A percentile compares a stretch with the other conserved stretches of the same genome.
Conservation (phyloP, 2,113 vertebrate species). For the Aspiorhynchus laticeps region DNA sequence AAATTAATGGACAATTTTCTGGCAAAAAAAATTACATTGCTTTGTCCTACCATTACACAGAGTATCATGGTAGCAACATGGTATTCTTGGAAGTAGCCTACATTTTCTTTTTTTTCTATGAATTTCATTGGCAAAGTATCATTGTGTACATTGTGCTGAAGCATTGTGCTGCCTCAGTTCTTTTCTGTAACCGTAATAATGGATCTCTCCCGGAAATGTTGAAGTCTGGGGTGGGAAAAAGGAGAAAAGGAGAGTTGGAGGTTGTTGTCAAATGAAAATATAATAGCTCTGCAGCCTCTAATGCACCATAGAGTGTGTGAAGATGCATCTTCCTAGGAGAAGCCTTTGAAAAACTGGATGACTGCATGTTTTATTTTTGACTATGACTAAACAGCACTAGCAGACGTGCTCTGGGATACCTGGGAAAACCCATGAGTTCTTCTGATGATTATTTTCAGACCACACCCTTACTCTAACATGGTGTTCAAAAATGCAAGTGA, state of each 20-base stretch:
- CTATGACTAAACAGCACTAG: background rate
- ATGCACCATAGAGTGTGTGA: background rate
- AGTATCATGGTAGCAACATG: background rate
- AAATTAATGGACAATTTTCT: too few relatives aligned
- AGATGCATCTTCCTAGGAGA: background rate
- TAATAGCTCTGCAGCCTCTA: background rate
- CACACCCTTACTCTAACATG: background rate
- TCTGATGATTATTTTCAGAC: conserved; percentile 12
- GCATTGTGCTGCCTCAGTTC: background rate
- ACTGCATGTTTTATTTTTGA: conserved; percentile 14
- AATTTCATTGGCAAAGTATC: background rate
- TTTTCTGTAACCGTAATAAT: background rate
- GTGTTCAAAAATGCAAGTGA: background rate
- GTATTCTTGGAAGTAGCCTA: background rate
- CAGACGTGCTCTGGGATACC: background rate
- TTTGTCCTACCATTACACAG: too few relatives aligned
- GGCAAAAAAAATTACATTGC: too few relatives aligned
- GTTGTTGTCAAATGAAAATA: background rate
- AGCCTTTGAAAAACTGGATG: background rate
- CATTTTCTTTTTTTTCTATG: background rate
- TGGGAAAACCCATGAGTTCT: background rate
- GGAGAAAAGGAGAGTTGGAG: background rate
- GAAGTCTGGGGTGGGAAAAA: background rate
- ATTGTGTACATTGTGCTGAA: background rate
- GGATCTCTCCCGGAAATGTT: background rate